These are phyloP conservation scores for Rhinoderma darwinii DNA, from an alignment of 2,113 vertebrate genomes.

Conservation along the genomic window DNA sequence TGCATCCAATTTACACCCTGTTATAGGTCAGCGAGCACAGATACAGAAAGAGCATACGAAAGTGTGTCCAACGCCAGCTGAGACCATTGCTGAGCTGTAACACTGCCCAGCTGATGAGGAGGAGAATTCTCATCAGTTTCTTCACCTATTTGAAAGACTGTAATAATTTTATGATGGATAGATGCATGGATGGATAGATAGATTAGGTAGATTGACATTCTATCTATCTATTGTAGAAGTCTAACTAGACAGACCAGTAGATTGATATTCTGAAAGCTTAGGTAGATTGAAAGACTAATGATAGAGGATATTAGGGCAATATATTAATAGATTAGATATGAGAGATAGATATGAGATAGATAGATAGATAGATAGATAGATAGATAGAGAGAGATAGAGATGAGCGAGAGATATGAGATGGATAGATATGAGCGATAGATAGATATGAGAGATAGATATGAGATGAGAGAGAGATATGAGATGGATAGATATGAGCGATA, in stretches of 20 bases:
- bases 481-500: background rate
- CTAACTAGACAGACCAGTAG: background rate
- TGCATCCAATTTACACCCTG: constrained; percentile 56
- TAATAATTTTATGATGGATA: background rate
- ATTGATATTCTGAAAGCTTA: background rate
- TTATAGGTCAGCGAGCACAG: constrained; percentile 53
- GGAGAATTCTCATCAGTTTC: background rate
- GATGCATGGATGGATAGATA: background rate
- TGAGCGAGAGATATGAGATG: too few species aligned
- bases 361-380: too few species aligned
- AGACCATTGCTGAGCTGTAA: constrained; percentile 18
- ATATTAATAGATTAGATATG: background rate
- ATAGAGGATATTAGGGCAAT: too few species aligned
- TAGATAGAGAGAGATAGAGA: too few species aligned
- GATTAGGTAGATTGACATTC: background rate
- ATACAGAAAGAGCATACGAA: constrained; percentile 34
- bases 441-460: background rate
- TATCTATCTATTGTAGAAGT: too few species aligned
- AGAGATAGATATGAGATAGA: background rate
- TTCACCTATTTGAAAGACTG: background rate
- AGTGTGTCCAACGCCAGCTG: constrained; percentile 40
- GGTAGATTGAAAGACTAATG: background rate
- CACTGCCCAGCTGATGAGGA: background rate
- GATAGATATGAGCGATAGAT: background rate
- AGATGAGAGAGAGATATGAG: too few species aligned